Evolutionary conservation across 2,797 vertebrate genomes (phyloP), one percentile per base, ranked within the genome.

Genomic region (Agapornis canus): DNA sequence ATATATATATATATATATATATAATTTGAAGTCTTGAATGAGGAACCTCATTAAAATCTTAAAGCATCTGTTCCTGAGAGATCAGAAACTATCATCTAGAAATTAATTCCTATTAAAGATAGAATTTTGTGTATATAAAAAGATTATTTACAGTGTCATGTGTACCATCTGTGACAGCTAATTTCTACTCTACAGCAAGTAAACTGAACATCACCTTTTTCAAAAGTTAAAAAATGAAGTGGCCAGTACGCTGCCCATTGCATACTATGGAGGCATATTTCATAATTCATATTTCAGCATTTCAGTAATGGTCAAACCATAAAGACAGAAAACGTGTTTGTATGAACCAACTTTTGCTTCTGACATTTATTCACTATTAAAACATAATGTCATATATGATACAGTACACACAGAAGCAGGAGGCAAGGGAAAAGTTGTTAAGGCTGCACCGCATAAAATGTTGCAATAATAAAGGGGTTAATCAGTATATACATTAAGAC

Each of bases 31-130:
- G 49, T 27, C 17, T 59, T 60, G 31, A 86, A 89, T 73, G 48
- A 91, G 92, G 95, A 87, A 16, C 5, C 56, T 92, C 77, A 84
- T 92, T 82, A 91, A 96, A 94, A 94, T 76, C 51, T 86, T 76
- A 49, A 57, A 70, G 48, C 86, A 71, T 75, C n/a, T 65, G 72
- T n/a, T 83, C 42, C 57, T 79, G 43, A 60, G 51, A 91, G 22
- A 89, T 86, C 69, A 94, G 69, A 81, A 94, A 90, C 49, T 72
- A 72, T 75, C 35, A 94, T 81, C 76, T 72, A 95, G 54, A 91
- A 89, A 88, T 59, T 1, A 92, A 93, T 79, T 89, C 23, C 29
- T 79, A 60, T 88, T 91, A 78, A 86, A 78, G 5, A 65, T 60
- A 81, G 25, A 71, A 68, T 82, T 90, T 86, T 80, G 22, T 80